A percentile compares a stretch with the other conserved stretches of the same genome.
Conservation (phyloP, 1,140 invertebrate species). For the Varroa destructor region DNA sequence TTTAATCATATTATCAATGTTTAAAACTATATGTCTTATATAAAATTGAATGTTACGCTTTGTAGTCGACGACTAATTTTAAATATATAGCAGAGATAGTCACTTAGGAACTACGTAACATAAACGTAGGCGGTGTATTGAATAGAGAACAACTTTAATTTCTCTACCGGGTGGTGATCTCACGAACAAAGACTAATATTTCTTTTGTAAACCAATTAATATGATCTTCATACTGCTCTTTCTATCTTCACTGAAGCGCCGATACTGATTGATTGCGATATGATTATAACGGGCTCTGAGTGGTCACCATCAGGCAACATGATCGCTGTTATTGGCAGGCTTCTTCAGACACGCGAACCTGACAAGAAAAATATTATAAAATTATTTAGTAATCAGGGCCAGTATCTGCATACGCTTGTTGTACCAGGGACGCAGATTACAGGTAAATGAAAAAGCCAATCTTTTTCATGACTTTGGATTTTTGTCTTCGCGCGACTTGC, state of each 20-base stretch:
- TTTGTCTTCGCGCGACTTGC: no score
- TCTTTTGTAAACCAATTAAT: no score
- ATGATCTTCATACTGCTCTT: no score
- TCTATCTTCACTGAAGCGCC: constrained; percentile 40
- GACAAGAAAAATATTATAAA: constrained; percentile 71
- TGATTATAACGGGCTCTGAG: constrained; percentile 61
- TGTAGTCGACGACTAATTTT: no score
- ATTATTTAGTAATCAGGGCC: constrained; percentile 75
- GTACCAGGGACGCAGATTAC: constrained; percentile 72
- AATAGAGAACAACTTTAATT: no score
- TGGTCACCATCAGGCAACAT: constrained; percentile 87
- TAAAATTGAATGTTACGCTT: no score
- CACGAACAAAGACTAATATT: no score
- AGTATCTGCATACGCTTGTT: constrained; percentile 66
- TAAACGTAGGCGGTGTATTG: constrained; percentile 43
- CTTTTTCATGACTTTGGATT: background rate
- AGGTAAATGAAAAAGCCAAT: constrained; percentile 1
- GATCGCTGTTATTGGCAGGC: constrained; percentile 62
- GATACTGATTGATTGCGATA: constrained; percentile 52
- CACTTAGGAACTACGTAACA: constrained; percentile 40
- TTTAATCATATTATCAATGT: constrained; percentile 28
- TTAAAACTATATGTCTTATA: background rate
- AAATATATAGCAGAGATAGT: no score
- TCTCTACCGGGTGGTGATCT: no score
- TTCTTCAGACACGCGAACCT: constrained; percentile 42